Base-by-base conservation (phyloP, 35 echinoderm and acorn worm genomes). In the Hemicentrotus pulcherrimus region DNA sequence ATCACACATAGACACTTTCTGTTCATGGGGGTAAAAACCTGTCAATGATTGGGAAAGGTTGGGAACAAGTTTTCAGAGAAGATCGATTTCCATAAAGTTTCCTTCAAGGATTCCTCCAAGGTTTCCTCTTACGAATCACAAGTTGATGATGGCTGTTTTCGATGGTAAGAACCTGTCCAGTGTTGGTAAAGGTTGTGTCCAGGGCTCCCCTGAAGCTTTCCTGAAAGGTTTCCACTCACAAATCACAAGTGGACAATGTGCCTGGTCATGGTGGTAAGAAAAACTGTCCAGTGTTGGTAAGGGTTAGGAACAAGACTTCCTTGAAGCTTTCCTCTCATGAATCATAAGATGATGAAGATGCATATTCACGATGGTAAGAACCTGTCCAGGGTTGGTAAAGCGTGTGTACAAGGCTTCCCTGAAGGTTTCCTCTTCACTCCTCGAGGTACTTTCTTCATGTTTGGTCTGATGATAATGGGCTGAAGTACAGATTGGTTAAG, bases 361-460 rank as follows among this genome's bases (percentile, higher is more conserved):
- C 24, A 11, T 90, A 12, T 33, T 90, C 88, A 93, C 12, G 91
- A 93, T 22, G 91, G 32, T 47, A 93, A 13, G 48, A 93, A 93
- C 48, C 41, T 93, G 91, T 93, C 91, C 46, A 93, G 13, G 8
- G 91, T 93, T 14, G 91, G 91, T 58, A 93, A n/a, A 0, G 91
- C 46, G 19, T 93, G 91, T 2, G 45, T 31, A 47, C 91, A 93
- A 31, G 91, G 91, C 28, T 93, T 93, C 14, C 91, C 91, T 31
- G 91, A 50, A 31, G 91, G 91, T 93, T 93, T 93, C 46, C 91
- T 47, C 91, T 93, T 93, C 4, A 93, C 91, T 50, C 91, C 91
- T 58, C 91, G 15, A 58, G 91, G 91, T 12, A 58, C 91, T 31
- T 93, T 93, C 91, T 93, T 93, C 46, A 93, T 31, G 30, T 58